Percentiles rank a stretch among this genome's conserved stretches.
Conservation (phyloP, 2,113 vertebrate species). For the Tricholaema leucomelas region DNA sequence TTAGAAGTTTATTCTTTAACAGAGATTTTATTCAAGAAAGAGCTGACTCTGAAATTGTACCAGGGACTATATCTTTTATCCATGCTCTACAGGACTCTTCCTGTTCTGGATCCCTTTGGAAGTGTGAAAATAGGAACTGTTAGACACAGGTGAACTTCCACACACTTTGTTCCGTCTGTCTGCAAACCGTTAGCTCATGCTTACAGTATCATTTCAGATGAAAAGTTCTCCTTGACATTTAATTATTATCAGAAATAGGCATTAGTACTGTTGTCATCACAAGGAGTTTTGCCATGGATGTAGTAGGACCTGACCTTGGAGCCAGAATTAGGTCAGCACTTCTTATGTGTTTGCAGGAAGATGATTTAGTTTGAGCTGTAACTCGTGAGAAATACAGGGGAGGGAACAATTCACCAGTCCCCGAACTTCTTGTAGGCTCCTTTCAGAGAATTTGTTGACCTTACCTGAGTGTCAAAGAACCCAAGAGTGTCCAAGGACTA, state of each 20-base stretch:
- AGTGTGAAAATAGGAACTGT: background rate
- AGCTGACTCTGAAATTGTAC: background rate
- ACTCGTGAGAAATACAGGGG: background rate
- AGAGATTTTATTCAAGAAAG: background rate
- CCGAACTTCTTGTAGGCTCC: background rate
- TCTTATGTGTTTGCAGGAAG: background rate
- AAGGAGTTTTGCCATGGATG: background rate
- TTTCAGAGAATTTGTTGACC: background rate
- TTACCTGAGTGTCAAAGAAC: background rate
- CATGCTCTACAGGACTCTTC: background rate
- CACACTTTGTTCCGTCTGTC: background rate
- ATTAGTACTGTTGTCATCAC: conserved; percentile 1
- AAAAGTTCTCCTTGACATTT: conserved; percentile 35
- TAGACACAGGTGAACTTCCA: background rate
- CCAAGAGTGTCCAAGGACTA: background rate
- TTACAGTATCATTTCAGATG: background rate
- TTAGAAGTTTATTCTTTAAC: background rate
- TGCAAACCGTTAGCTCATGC: background rate
- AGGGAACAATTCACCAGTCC: background rate
- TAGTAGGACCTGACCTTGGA: background rate
- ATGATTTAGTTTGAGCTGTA: background rate
- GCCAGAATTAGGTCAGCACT: background rate
- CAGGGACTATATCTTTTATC: background rate
- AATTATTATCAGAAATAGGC: conserved; percentile 46
- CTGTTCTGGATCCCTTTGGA: background rate